Evolutionary conservation across 2,113 vertebrate genomes (phyloP), one percentile per base, ranked within the genome.

Genomic region (Megatriorchis doriae): DNA sequence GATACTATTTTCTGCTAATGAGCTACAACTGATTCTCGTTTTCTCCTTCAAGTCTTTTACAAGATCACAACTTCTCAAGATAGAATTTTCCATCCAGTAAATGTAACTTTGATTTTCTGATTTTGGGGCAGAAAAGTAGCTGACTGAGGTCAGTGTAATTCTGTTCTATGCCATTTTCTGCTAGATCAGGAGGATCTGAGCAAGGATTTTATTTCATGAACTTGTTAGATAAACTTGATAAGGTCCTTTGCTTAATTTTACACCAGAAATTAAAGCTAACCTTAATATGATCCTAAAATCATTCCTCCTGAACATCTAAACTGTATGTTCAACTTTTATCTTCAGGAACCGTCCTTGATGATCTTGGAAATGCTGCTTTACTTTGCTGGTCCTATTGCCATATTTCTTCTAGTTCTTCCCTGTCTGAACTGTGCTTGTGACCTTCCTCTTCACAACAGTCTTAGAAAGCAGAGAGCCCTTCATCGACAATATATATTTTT

Each of bases 171-270:
- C 6, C 16, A 78, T 45, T 93, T 91, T 87, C 50, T 91, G 22
- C 56, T 84, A 87, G 50, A 91, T 66, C 61, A 89, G 36, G 42
- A 89, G 36, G 42, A 63, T 90, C 56, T 91, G 47, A 91, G 26
- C 42, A 91, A 95, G 42, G n/a, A 74, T 84, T 89, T 93, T 84
- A 71, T 95, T 95, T 84, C 72, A 84, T 71, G n/a, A 91, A 50
- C 15, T 62, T 84, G 5, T 32, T 89, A 79, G 67, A 71, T 10
- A 19, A 81, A 66, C 42, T 63, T 91, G 61, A 79, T 81, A 45
- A 93, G 81, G 25, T 85, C 42, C n/a, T 89, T 67, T 74, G 22
- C 29, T 45, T 94, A 79, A 81, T 91, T 93, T 89, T 91, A 67
- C 42, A 38, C 9, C 14, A 55, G 31, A 38, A 91, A 79, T 81